Conservation (phyloP, 1,140 invertebrate genomes). For the Theocolax elegans region DNA sequence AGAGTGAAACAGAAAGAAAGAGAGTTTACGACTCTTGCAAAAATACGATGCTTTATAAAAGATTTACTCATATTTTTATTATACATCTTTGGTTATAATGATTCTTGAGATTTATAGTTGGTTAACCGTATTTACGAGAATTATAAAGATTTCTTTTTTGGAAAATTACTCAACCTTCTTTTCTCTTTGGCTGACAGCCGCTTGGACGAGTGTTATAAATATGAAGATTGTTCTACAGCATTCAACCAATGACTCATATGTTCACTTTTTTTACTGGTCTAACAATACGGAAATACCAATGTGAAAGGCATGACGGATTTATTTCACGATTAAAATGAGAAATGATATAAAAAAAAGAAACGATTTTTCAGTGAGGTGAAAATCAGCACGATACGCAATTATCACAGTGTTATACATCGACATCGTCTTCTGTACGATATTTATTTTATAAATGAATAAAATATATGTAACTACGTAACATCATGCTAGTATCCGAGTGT, state of each 20-base stretch:
- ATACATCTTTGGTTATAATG: not conserved
- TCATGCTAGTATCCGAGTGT: too few species aligned
- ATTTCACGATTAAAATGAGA: not conserved
- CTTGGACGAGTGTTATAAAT: not conserved
- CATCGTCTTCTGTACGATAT: too few species aligned
- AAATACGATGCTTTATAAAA: not conserved
- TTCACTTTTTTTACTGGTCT: not conserved
- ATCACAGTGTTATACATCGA: too few species aligned
- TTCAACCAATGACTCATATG: not conserved
- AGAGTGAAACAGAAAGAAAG: too few species aligned
- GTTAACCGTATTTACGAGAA: not conserved
- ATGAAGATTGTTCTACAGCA: not conserved
- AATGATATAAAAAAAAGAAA: too few species aligned
- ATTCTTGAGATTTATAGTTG: conserved; percentile 18
- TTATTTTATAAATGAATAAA: too few species aligned
- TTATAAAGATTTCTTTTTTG: not conserved
- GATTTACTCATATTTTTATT: not conserved
- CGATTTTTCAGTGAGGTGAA: too few species aligned
- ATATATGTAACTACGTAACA: too few species aligned
- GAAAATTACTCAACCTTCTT: conserved; percentile 12
- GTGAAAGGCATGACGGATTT: too few species aligned
- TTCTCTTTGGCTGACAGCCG: not conserved
- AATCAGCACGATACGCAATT: too few species aligned
- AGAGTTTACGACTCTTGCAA: not conserved
- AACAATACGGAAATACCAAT: not conserved